Conservation (phyloP, 2,113 vertebrate genomes). For the Nesogale talazaci region DNA sequence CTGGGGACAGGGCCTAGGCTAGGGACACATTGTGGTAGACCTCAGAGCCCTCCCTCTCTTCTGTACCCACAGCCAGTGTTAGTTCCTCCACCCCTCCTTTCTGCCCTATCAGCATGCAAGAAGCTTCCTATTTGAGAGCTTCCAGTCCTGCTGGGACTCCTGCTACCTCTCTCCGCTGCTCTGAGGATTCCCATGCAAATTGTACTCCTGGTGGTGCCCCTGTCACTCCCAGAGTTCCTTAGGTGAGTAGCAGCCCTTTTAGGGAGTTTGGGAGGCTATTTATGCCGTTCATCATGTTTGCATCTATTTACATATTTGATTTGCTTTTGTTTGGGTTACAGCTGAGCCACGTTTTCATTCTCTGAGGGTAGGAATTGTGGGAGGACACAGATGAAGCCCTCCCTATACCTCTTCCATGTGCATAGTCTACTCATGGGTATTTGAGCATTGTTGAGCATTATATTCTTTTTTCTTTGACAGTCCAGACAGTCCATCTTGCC, state of each 20-base stretch:
- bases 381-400: background rate
- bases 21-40: background rate
- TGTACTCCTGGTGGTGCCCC: background rate
- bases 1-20: background rate
- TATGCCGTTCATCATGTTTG: background rate
- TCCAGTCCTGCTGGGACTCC: background rate
- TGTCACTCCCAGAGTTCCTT: too few species aligned
- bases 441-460: background rate
- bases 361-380: background rate
- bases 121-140: background rate
- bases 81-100: too few species aligned
- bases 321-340: conserved; percentile 4
- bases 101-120: too few species aligned
- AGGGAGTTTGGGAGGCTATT: background rate
- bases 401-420: background rate
- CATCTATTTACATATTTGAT: background rate
- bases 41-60: background rate
- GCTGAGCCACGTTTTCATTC: background rate
- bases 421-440: background rate
- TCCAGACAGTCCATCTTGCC: background rate
- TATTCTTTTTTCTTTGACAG: background rate
- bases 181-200: background rate
- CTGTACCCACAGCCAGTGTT: background rate
- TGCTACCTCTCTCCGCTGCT: background rate
- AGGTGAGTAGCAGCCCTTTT: too few species aligned